Evolutionary conservation across 2,797 vertebrate species (phyloP).

Genomic region (Falco novaeseelandiae): DNA sequence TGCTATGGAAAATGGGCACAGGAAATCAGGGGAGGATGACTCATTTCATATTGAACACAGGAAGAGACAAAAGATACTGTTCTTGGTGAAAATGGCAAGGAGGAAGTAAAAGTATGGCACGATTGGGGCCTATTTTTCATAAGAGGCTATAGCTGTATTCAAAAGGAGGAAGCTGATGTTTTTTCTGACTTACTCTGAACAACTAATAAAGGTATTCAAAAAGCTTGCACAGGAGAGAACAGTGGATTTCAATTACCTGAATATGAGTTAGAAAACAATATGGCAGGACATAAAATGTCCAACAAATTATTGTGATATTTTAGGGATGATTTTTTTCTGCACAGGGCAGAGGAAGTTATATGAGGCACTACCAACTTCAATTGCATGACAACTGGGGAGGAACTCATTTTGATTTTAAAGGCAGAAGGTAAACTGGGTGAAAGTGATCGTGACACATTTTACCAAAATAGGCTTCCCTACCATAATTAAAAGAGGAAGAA

Average conservation of each 20-base stretch:
- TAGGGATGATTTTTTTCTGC: not conserved
- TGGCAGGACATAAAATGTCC: not conserved
- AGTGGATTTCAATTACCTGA: not conserved
- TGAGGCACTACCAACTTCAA: not conserved
- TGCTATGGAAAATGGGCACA: not conserved
- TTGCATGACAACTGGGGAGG: not conserved
- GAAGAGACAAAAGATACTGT: not conserved
- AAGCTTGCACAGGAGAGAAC: not conserved
- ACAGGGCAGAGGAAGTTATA: not conserved
- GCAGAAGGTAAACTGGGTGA: constrained; percentile 1
- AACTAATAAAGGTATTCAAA: not conserved
- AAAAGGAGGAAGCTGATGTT: not conserved
- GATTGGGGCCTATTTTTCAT: not conserved
- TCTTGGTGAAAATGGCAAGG: not conserved
- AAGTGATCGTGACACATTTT: constrained; percentile 17
- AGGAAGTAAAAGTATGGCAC: not conserved
- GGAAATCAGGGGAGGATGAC: not conserved
- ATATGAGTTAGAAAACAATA: not conserved
- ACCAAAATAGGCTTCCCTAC: not conserved
- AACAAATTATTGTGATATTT: not conserved
- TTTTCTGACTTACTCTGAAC: not conserved
- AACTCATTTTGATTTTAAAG: not conserved
- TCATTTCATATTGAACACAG: not conserved
- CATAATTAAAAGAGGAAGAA: not conserved
- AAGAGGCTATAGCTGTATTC: not conserved